Evolutionary conservation across 1,140 invertebrate species (phyloP), one percentile per base, ranked within the genome.

Genomic region (Xylocopa sonorina): DNA sequence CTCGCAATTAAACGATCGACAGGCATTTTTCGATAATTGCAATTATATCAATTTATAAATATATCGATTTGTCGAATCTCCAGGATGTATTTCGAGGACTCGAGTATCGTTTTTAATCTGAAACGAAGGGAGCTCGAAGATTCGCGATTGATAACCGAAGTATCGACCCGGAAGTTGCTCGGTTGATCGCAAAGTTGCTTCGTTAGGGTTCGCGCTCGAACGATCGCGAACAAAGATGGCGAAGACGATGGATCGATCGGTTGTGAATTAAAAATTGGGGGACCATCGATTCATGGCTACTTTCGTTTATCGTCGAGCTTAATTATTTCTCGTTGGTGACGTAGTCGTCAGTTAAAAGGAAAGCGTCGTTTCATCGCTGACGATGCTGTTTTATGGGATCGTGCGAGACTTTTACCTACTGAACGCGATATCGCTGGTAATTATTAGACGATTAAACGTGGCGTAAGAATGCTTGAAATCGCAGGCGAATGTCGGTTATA

Each of bases 191-290:
- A n/a, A n/a, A n/a, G n/a, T n/a, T n/a, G n/a, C n/a, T n/a, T n/a
- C n/a, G 81, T 84, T 86, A 84, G 77, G 75, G 86, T 88, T 89
- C 84, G 74, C 87, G 82, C 77, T 86, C 76, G 85, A 88, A 87
- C 83, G 78, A 68, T 78, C 77, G 87, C 88, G 88, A 89, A 89
- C 88, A 88, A 88, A 88, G 85, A 88, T 88, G 73, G 69, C 66
- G 66, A 64, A 46, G 67, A n/a, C n/a, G n/a, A n/a, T n/a, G 74
- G 87, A 89, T 89, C 85, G 87, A 89, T 89, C 78, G 82, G 53
- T 68, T 76, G 73, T 86, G 83, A 81, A 83, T 81, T 75, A 81
- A 69, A 67, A 57, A 72, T 24, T 68, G 81, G 71, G 75, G 76
- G 80, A 62, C 78, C 76, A 69, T 83, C 82, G 75, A 87, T 88